phyloP scores from a whole-genome alignment of 2,888 invertebrate species.

The Hanleya hanleyi region DNA sequence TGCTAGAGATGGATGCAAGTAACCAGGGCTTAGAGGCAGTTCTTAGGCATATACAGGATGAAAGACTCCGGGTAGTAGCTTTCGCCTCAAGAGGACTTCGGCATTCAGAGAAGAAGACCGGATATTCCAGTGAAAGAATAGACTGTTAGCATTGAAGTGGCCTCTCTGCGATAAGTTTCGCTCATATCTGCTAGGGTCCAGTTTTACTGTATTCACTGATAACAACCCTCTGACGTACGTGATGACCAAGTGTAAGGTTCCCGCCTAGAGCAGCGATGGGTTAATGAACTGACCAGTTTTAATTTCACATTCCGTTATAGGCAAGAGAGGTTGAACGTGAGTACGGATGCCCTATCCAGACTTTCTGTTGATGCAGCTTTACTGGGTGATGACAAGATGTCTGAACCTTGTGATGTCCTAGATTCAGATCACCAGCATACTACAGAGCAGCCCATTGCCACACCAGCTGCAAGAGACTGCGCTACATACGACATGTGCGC shows the following conservation, averaged over 20 bases:
- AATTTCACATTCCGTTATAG: conserved; percentile 25
- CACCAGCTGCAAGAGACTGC: no score
- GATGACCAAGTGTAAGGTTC: conserved; percentile 17
- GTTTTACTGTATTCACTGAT: conserved; percentile 29
- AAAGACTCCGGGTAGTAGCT: conserved; percentile 24
- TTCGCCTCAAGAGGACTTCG: conserved; percentile 20
- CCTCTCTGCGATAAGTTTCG: conserved; percentile 33
- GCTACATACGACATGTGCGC: no score
- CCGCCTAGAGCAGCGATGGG: conserved; percentile 32
- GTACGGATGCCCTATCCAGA: conserved; percentile 14
- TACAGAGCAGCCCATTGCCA: no score
- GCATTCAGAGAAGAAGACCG: neutral
- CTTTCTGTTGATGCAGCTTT: neutral
- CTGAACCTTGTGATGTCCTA: no score
- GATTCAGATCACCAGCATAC: no score
- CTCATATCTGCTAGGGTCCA: conserved; percentile 23
- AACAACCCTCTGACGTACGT: conserved; percentile 28
- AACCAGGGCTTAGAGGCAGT: conserved; percentile 28
- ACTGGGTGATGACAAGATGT: neutral
- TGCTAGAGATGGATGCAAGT: conserved; percentile 27
- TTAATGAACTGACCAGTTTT: conserved; percentile 21
- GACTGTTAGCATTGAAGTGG: conserved; percentile 38
- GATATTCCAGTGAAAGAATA: conserved; percentile 32
- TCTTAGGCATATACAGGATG: conserved; percentile 22
- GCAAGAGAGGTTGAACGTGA: conserved; percentile 20